Percentiles rank a stretch among this genome's conserved stretches.
phyloP scores from a whole-genome alignment of 2,113 vertebrate species.

The Odobenus rosmarus region DNA sequence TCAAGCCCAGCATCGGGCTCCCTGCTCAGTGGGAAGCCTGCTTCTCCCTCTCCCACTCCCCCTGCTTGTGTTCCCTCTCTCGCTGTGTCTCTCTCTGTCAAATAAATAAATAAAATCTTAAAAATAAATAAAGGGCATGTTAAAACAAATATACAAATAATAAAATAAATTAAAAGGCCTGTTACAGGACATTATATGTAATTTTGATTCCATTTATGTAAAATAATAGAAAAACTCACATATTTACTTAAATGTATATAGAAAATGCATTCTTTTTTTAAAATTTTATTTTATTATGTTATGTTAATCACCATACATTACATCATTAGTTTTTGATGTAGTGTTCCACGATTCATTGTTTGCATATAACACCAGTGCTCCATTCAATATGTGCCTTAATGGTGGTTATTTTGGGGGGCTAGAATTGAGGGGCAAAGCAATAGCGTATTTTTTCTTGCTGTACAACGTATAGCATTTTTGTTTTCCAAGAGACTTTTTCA shows the following conservation, averaged over 20 bases:
- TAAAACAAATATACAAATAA: background rate
- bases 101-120: no score
- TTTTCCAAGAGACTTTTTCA: conserved; percentile 1
- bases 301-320: no score
- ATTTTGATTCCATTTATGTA: background rate
- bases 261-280: background rate
- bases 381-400: background rate
- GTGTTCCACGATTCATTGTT: no score
- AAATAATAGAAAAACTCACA: background rate
- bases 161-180: background rate
- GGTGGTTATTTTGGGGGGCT: background rate
- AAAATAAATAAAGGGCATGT: background rate
- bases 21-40: no score
- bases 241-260: background rate
- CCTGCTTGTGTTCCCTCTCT: no score
- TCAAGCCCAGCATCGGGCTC: no score
- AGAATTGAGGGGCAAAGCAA: background rate
- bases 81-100: no score
- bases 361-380: no score
- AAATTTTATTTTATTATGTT: no score
- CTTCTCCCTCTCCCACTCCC: no score
- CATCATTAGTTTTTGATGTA: no score
- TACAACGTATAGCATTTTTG: background rate
- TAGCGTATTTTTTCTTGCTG: background rate
- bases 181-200: background rate